These are phyloP conservation scores for Spodoptera frugiperda DNA, from an alignment of 1,140 invertebrate species.

Conservation along the genomic window DNA sequence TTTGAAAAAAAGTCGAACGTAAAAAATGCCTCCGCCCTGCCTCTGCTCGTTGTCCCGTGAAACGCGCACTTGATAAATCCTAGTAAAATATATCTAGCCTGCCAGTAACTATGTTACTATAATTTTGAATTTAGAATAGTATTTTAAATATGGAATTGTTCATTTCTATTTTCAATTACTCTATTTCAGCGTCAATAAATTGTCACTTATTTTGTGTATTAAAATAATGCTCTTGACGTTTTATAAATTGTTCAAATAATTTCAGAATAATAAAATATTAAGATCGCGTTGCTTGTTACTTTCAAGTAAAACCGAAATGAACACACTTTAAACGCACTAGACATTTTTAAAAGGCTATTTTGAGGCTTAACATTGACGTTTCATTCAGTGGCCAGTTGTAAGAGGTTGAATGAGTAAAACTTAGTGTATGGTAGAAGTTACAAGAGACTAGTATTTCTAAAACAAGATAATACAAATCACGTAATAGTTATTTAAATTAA, in stretches of 20 bases:
- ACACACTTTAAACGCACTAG: conserved; percentile 68
- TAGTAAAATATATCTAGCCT: neutral
- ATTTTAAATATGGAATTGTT: neutral
- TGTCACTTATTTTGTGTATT: too few relatives aligned
- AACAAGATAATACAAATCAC: neutral
- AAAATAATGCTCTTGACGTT: too few relatives aligned
- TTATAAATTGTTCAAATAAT: too few relatives aligned
- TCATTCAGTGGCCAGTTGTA: conserved; percentile 75
- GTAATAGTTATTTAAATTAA: too few relatives aligned
- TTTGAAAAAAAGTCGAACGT: conserved; percentile 4
- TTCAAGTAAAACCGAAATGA: conserved; percentile 59
- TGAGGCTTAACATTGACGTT: conserved; percentile 73
- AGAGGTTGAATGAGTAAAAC: conserved; percentile 80
- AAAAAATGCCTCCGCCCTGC: neutral
- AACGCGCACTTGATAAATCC: conserved; percentile 8
- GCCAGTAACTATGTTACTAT: too few relatives aligned
- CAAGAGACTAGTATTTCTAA: conserved; percentile 20
- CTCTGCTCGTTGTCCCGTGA: neutral
- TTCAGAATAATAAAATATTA: too few relatives aligned
- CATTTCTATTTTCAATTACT: too few relatives aligned
- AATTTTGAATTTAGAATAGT: neutral
- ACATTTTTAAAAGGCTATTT: conserved; percentile 76
- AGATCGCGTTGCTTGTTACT: conserved; percentile 34
- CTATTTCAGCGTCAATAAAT: too few relatives aligned
- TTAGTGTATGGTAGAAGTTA: conserved; percentile 60